These are phyloP conservation scores for Polypedilum pembai DNA, from an alignment of 1,140 invertebrate genomes.

Conservation along the genomic window DNA sequence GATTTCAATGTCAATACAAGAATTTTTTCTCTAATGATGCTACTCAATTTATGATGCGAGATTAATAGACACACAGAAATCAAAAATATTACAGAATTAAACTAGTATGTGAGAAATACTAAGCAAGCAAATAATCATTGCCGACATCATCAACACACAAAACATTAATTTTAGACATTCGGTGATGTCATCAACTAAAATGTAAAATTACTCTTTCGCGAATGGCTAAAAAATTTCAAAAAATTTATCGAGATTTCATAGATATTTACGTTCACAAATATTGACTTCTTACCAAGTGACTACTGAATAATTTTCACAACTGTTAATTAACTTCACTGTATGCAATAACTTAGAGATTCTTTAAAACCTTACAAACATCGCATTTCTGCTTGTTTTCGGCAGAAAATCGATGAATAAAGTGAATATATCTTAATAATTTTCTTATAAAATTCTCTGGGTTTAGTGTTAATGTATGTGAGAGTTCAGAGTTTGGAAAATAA, in stretches of 20 bases:
- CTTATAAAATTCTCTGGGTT: neutral
- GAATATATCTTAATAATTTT: neutral
- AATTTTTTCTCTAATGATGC: no score
- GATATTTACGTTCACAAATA: neutral
- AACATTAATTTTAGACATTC: conserved; percentile 17
- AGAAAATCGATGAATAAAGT: conserved; percentile 25
- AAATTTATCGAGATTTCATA: neutral
- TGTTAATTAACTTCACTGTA: neutral
- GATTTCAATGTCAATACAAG: no score
- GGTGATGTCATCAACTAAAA: conserved; percentile 17
- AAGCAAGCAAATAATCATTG: neutral
- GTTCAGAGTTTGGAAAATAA: neutral
- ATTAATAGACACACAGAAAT: neutral
- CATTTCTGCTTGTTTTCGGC: conserved; percentile 8
- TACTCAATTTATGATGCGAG: neutral
- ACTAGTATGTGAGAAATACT: neutral
- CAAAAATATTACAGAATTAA: neutral
- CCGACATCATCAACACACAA: neutral
- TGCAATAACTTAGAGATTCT: conserved; percentile 2
- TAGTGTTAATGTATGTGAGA: neutral
- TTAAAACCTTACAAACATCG: neutral
- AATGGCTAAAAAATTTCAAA: no score
- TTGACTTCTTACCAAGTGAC: neutral
- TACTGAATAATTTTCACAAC: neutral
- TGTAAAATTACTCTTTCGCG: neutral